These are phyloP conservation scores for Drymodes brunneopygia DNA, from an alignment of 2,113 vertebrate genomes.

Conservation along the genomic window DNA sequence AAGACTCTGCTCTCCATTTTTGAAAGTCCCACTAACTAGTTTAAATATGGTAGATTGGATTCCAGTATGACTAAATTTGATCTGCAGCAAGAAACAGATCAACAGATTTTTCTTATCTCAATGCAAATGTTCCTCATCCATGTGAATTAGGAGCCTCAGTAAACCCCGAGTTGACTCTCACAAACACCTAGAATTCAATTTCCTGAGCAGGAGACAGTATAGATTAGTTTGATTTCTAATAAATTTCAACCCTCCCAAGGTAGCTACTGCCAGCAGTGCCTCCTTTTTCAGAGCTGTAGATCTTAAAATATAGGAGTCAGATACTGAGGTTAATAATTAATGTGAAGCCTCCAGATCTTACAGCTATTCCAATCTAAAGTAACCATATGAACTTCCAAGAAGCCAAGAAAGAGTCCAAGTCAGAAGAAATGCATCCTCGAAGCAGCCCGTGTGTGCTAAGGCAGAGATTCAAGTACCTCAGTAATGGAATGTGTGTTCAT, in stretches of 20 bases:
- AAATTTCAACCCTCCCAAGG: conserved; percentile 29
- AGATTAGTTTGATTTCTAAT: conserved; percentile 58
- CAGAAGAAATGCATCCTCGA: background rate
- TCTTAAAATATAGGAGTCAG: conserved; percentile 29
- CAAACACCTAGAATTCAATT: conserved; percentile 18
- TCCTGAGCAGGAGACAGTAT: conserved; percentile 35
- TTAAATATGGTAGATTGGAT: background rate
- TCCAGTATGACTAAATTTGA: background rate
- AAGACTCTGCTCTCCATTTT: background rate
- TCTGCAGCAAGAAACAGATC: conserved; percentile 18
- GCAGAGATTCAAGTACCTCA: background rate
- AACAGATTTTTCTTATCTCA: conserved; percentile 42
- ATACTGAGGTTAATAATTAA: conserved; percentile 52
- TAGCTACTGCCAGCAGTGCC: background rate
- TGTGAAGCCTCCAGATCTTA: conserved; percentile 43
- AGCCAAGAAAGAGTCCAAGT: background rate
- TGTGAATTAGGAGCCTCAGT: conserved; percentile 3
- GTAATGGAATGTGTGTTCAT: background rate
- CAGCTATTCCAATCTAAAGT: background rate
- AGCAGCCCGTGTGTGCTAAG: background rate
- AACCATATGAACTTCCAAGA: conserved; percentile 25
- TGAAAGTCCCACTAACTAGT: background rate
- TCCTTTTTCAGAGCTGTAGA: conserved; percentile 14
- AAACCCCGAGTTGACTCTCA: conserved; percentile 5
- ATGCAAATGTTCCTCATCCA: background rate